Base-by-base conservation (phyloP, 2,888 invertebrate species). In the Leistus spinibarbis region DNA sequence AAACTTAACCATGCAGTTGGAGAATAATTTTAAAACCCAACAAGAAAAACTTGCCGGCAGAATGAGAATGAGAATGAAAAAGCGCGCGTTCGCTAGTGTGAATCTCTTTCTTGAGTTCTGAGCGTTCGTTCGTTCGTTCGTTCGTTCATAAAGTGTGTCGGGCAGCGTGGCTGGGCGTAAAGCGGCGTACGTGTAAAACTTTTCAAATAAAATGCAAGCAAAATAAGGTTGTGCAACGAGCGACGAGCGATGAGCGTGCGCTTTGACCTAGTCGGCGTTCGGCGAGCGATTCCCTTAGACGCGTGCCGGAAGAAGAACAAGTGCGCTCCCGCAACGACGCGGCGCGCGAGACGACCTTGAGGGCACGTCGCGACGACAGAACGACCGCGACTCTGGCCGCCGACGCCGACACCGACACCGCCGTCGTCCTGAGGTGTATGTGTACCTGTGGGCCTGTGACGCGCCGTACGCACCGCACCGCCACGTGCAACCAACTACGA, bases 201-300 rank as follows among this genome's bases (percentile, higher is more conserved):
- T 83, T 79, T 82, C 82, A 83, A 83, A 84, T 83, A 84, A 83
- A 84, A 84, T 81, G 82, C 82, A 81, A 82, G 83, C 81, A 81
- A 81, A 81, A 81, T 81, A 81, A 83, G 82, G 82, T 83, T 83
- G 78, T 40, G n/a, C n/a, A n/a, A n/a, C 40, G 40, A 13, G 40
- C 76, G 63, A n/a, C n/a, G n/a, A n/a, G n/a, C n/a, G n/a, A n/a
- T n/a, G 80, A 80, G 81, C 79, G 79, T 81, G 82, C 82, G 82
- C 82, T 79, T 79, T 81, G 80, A 80, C 80, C 80, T 76, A 80
- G 69, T 75, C 69, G 63, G 76, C 76, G 69, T 70, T 76, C 68
- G 75, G 70, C 77, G 69, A 56, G 75, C 62, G 40, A n/a, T 20
- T 53, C 27, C 56, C 22, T 22, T 24, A n/a, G 54, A 54, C 69